Evolutionary conservation across 2,888 invertebrate species (phyloP), one percentile per base, ranked within the genome.

Genomic region (Zygogramma bicolorata): DNA sequence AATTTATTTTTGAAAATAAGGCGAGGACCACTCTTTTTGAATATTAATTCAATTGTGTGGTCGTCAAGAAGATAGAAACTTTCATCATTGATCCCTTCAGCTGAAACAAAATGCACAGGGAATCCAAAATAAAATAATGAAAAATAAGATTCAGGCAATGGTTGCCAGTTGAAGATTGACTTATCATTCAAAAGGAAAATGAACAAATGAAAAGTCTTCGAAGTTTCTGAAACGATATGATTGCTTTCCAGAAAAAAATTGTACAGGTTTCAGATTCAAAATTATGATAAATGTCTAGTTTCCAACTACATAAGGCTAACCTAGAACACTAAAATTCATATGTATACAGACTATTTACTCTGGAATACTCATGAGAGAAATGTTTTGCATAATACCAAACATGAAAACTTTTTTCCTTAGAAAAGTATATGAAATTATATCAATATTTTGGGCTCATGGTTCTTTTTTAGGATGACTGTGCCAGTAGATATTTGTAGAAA

Each of bases 21-120:
- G n/a, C n/a, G n/a, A n/a, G n/a, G n/a, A n/a, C n/a, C n/a, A n/a
- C n/a, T n/a, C n/a, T n/a, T n/a, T n/a, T n/a, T 15, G 15, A 59
- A 59, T 27, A 59, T 27, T 2, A 3, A 59, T 59, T 59, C 27
- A 31, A 59, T 59, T 4, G 31, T 59, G 18, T 59, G 15, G 27
- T 59, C 59, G 7, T 59, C 59, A 13, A 31, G 59, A 18, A 59
- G n/a, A 18, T 27, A 3, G 7, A 59, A 59, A 59, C 59, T 31
- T 59, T 31, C 18, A 6, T 31, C 31, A 15, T 59, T 59, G 29
- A 59, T 59, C 31, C 59, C 59, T 31, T 18, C 31, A 5, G 31
- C 31, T 31, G 18, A 59, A 59, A 59, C 3, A 42, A 6, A 59
- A 59, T 59, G 29, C 59, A 59, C 59, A 59, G 18, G 59, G 31